Conservation (phyloP, 2,113 vertebrate genomes). For the Prionailurus bengalensis region DNA sequence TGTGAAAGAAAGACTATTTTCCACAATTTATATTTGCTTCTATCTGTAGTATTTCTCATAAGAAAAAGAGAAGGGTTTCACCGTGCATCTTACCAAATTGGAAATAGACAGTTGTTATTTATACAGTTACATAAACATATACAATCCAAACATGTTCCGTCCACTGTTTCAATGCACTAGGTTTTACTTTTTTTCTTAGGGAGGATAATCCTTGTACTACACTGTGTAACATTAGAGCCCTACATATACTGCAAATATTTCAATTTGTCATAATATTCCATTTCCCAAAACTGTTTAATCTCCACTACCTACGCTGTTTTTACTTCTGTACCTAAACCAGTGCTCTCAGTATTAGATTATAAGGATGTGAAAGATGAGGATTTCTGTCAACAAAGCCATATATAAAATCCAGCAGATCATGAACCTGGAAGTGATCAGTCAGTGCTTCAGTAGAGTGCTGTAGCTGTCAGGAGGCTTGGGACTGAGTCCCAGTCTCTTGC, state of each 20-base stretch:
- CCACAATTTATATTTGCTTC: conserved; percentile 46
- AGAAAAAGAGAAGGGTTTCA: conserved; percentile 2
- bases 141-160: background rate
- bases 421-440: background rate
- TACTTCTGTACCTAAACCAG: conserved; percentile 15
- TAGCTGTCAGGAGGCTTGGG: background rate
- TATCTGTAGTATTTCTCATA: background rate
- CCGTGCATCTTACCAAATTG: background rate
- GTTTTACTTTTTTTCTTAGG: conserved; percentile 28
- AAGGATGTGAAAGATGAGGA: background rate
- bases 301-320: background rate
- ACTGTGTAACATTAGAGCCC: background rate
- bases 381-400: background rate
- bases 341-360: background rate
- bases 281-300: conserved; percentile 43
- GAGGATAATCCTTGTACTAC: background rate
- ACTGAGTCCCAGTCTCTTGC: background rate
- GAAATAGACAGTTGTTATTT: conserved; percentile 29
- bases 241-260: background rate
- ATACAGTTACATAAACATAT: background rate
- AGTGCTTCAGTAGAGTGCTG: background rate
- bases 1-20: conserved; percentile 62
- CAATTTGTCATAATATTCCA: background rate
- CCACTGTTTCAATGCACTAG: conserved; percentile 14
- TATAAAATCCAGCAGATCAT: background rate